These are phyloP conservation scores for Hemaris fuciformis DNA, from an alignment of 2,888 invertebrate species.

Conservation along the genomic window DNA sequence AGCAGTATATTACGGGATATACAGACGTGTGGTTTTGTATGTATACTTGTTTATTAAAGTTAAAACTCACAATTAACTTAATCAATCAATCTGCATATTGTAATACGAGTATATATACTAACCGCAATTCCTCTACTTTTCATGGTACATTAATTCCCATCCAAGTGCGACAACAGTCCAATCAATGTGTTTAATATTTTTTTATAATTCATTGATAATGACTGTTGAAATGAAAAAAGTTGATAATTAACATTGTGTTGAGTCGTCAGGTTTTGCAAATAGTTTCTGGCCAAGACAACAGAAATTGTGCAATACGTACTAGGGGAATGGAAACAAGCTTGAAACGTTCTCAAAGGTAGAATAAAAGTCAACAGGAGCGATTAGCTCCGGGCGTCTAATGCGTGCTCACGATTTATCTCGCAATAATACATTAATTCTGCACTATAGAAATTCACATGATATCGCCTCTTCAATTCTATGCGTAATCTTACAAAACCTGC, in stretches of 20 bases:
- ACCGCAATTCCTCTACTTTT: conserved; percentile 2
- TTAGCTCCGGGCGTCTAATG: conserved; percentile 64
- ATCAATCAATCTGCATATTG: background rate
- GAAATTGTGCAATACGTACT: background rate
- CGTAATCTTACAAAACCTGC: background rate
- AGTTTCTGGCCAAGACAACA: background rate
- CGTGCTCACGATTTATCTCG: conserved; percentile 72
- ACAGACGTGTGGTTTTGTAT: too few species aligned
- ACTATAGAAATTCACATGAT: background rate
- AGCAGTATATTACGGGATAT: too few species aligned
- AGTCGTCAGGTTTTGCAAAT: background rate
- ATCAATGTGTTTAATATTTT: conserved; percentile 4
- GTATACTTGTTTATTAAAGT: background rate
- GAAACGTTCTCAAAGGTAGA: conserved; percentile 33
- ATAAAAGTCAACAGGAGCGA: conserved; percentile 72
- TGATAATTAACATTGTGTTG: background rate
- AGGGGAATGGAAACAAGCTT: background rate
- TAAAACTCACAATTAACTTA: background rate
- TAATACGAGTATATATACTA: background rate
- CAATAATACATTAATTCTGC: conserved; percentile 35
- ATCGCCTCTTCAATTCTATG: conserved; percentile 10
- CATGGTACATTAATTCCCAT: conserved; percentile 4
- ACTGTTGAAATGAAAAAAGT: background rate
- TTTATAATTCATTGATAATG: background rate
- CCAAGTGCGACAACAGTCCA: conserved; percentile 7